These are phyloP conservation scores for Apis mellifera DNA, from an alignment of 1,140 invertebrate genomes.

Conservation along the genomic window DNA sequence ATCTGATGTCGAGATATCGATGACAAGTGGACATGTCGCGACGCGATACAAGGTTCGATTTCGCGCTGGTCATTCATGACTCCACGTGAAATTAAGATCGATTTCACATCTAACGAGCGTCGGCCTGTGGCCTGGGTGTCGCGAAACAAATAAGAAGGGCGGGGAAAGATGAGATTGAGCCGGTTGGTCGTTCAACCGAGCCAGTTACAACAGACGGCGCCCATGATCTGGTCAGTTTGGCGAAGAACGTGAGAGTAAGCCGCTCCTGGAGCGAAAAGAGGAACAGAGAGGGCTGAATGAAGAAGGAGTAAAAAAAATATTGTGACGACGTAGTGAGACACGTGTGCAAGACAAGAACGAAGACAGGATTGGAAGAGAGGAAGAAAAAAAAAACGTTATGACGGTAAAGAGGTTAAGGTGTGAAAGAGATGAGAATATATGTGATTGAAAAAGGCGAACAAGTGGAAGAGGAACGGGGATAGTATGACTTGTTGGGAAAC, in stretches of 20 bases:
- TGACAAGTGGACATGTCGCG: slow-evolving; percentile 21
- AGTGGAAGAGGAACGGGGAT: slow-evolving; percentile 9
- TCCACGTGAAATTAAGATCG: slow-evolving; percentile 30
- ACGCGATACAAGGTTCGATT: slow-evolving; percentile 6
- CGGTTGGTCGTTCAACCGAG: slow-evolving; percentile 55
- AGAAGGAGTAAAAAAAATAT: not conserved
- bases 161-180: slow-evolving; percentile 54
- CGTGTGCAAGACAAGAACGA: not conserved
- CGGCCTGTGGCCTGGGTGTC: not conserved
- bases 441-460: no score
- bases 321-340: not conserved
- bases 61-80: slow-evolving; percentile 17
- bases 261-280: slow-evolving; percentile 3
- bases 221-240: slow-evolving; percentile 55
- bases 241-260: slow-evolving; percentile 28
- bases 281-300: not conserved
- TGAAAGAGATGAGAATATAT: not conserved
- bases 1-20: slow-evolving; percentile 3
- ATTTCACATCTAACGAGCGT: slow-evolving; percentile 45
- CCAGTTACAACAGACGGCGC: slow-evolving; percentile 36
- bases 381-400: not conserved
- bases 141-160: slow-evolving; percentile 9
- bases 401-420: not conserved
- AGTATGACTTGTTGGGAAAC: not conserved
- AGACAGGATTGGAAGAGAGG: not conserved